Conservation (phyloP, 2,888 invertebrate genomes). For the Temnothorax unifasciatus region DNA sequence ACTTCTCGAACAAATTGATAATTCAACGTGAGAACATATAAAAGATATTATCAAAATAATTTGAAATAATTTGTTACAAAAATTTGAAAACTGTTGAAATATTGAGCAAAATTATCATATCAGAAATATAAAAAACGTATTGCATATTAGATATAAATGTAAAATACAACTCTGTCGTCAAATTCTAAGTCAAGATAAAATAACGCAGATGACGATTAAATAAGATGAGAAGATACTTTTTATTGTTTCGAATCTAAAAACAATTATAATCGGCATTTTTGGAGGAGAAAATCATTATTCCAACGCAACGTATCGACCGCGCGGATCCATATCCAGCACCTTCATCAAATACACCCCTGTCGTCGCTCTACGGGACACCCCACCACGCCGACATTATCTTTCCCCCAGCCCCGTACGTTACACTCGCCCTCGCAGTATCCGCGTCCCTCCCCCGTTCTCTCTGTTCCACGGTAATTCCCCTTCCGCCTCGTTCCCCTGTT, state of each 20-base stretch:
- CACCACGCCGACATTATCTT: constrained; percentile 30
- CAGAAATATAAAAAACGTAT: background rate
- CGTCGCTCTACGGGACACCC: constrained; percentile 60
- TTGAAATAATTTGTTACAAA: too few species aligned
- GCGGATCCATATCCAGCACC: background rate
- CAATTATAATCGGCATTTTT: background rate
- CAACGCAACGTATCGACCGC: constrained; percentile 60
- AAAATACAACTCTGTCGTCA: background rate
- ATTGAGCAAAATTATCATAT: background rate
- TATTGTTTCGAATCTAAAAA: background rate
- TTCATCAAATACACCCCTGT: constrained; percentile 58
- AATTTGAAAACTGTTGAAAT: too few species aligned
- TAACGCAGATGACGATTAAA: background rate
- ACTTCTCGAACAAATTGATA: background rate
- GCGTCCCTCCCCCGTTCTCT: background rate
- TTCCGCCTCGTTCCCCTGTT: background rate
- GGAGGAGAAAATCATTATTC: constrained; percentile 1
- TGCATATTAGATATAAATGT: background rate
- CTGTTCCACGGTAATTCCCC: constrained; percentile 14
- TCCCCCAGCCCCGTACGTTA: background rate
- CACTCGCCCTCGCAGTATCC: background rate
- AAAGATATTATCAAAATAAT: too few species aligned
- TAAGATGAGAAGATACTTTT: background rate
- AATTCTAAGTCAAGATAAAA: background rate
- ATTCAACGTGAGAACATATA: background rate